Percentiles rank a stretch among this genome's conserved stretches.
These are phyloP conservation scores for Tachysurus fulvidraco DNA, from an alignment of 2,113 vertebrate species.

Conservation along the genomic window DNA sequence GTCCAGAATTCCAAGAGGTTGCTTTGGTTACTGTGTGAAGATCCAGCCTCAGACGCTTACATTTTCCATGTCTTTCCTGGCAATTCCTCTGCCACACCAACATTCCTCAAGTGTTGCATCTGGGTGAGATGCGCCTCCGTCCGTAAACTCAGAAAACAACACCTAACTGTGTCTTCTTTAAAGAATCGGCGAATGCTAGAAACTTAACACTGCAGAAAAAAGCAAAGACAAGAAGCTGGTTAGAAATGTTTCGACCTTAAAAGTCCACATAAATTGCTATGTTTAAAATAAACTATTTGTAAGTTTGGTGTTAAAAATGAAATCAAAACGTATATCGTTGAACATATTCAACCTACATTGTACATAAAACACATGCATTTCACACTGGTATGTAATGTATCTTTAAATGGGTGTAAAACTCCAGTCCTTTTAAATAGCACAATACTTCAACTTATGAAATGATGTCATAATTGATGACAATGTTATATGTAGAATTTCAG, in stretches of 20 bases:
- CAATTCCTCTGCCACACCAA: slow-evolving; percentile 66
- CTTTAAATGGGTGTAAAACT: slow-evolving; percentile 55
- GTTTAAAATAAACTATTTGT: slow-evolving; percentile 14
- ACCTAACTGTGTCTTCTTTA: slow-evolving; percentile 69
- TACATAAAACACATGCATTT: slow-evolving; percentile 46
- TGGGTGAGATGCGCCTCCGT: slow-evolving; percentile 64
- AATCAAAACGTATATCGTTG: neutral
- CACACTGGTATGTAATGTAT: slow-evolving; percentile 51
- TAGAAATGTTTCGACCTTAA: slow-evolving; percentile 29
- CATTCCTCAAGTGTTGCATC: slow-evolving; percentile 66
- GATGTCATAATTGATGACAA: neutral
- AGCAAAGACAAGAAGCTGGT: slow-evolving; percentile 68
- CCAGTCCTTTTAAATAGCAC: slow-evolving; percentile 37
- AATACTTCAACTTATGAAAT: slow-evolving; percentile 1
- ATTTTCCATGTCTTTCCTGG: slow-evolving; percentile 62
- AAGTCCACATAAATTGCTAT: neutral
- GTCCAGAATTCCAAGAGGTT: slow-evolving; percentile 73
- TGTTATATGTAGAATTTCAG: neutral
- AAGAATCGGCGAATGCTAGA: slow-evolving; percentile 75
- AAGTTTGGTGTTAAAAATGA: slow-evolving; percentile 12
- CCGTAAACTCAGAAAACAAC: slow-evolving; percentile 74
- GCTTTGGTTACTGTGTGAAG: slow-evolving; percentile 79
- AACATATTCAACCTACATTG: slow-evolving; percentile 28
- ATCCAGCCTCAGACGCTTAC: slow-evolving; percentile 64
- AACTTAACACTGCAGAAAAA: slow-evolving; percentile 79